These are phyloP conservation scores for Parotocinclus haroldoi DNA, from an alignment of 2,797 vertebrate species.

Conservation along the genomic window DNA sequence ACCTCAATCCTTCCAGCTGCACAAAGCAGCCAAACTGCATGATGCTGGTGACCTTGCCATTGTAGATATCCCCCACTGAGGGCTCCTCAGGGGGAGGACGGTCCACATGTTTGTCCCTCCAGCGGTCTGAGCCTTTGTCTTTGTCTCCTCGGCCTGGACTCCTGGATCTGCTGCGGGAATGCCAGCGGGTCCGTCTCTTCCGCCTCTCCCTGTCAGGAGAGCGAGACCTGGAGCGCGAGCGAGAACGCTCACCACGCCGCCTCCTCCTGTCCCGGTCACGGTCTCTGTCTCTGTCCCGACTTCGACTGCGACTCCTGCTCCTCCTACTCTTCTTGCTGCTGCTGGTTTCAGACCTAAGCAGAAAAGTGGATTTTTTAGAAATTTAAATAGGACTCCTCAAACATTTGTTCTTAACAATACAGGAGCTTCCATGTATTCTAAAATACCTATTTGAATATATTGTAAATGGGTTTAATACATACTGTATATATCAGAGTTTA, in stretches of 20 bases:
- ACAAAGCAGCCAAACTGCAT: constrained; percentile 99
- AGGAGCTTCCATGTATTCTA: too few species aligned
- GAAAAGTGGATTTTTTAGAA: not conserved
- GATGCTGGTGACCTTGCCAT: constrained; percentile 96
- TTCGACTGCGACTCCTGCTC: constrained; percentile 80
- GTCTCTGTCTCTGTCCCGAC: constrained; percentile 67
- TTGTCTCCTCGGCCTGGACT: constrained; percentile 72
- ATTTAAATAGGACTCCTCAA: not conserved
- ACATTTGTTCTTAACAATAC: not conserved
- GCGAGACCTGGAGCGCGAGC: constrained; percentile 70
- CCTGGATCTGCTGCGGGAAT: constrained; percentile 78
- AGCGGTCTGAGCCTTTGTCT: constrained; percentile 73
- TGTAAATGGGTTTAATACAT: too few species aligned
- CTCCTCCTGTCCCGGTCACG: constrained; percentile 65
- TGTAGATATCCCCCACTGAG: constrained; percentile 93
- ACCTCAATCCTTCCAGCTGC: constrained; percentile 95
- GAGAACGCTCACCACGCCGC: constrained; percentile 47
- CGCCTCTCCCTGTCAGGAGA: constrained; percentile 70
- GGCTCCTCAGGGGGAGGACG: constrained; percentile 93
- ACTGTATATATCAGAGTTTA: too few species aligned
- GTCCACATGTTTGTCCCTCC: constrained; percentile 94
- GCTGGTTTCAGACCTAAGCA: constrained; percentile 35
- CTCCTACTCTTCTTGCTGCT: constrained; percentile 71
- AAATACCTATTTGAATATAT: too few species aligned
- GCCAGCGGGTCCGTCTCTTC: constrained; percentile 72